Conservation (phyloP, 53 echinoderm and acorn worm species). For the Arbacia lixula region DNA sequence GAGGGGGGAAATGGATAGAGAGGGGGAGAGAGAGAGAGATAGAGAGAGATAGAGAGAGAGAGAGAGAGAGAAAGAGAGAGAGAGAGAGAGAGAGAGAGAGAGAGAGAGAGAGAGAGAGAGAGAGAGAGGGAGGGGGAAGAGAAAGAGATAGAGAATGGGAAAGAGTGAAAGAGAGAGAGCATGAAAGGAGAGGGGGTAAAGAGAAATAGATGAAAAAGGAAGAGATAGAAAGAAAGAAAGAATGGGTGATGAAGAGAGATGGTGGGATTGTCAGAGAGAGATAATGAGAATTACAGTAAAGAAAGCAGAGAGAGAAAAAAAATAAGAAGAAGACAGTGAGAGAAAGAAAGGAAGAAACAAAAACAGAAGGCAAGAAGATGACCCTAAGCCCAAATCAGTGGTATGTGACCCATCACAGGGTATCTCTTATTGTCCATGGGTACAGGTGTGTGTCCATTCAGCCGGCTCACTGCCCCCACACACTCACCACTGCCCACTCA, state of each 20-base stretch:
- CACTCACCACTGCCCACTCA: neutral
- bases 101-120: neutral
- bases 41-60: neutral
- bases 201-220: neutral
- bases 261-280: neutral
- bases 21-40: neutral
- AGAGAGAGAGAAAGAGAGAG: neutral
- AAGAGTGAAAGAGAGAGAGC: neutral
- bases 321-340: neutral
- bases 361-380: no score
- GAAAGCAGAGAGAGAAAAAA: neutral
- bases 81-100: neutral
- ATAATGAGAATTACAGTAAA: neutral
- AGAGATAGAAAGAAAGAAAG: neutral
- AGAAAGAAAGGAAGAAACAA: neutral
- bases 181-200: neutral
- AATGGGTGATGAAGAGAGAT: neutral
- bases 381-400: no score
- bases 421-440: conserved; percentile 11
- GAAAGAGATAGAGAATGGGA: neutral
- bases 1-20: neutral
- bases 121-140: neutral
- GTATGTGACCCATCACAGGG: no score
- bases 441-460: conserved; percentile 15
- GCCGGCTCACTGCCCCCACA: no score